Base-by-base conservation (phyloP, 2,113 vertebrate species). In the Mesoclemmys tuberculata region DNA sequence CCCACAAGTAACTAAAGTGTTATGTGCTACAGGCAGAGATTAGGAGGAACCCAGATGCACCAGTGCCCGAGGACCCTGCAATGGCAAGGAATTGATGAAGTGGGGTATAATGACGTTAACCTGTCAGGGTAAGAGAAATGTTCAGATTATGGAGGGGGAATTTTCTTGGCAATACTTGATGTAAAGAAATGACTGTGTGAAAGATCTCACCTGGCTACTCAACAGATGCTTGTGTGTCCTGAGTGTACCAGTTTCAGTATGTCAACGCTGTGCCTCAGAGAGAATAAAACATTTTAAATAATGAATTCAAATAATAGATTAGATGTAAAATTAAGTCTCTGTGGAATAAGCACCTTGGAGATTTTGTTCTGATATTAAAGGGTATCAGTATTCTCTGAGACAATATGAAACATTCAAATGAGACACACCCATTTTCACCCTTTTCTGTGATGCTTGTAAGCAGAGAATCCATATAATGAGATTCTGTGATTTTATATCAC, bases 391-490 rank as follows among this genome's bases (percentile, higher is more conserved):
- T 89, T 90, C 78, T 71, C 2, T 16, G 91, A 91, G 35, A 90
- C 8, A 58, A 11, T 4, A 80, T 89, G 91, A 56, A 92, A 80
- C 29, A 68, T 13, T 16, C n/a, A 22, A 78, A 90, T 8, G 16
- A 84, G 18, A 89, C 82, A 90, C 85, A 83, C 26, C 3, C 4
- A 80, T 74, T 93, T 89, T 82, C 22, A 29, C n/a, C 3, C 41
- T 19, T 87, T 94, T 81, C 82, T 27, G 18, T 77, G 52, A 51
- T 75, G 71, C 86, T 27, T 77, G 18, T 88, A 94, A 64, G n/a
- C 22, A 94, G 21, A 77, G 8, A 82, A 18, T 26, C 11, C 29
- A 84, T 44, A 87, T 48, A 82, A 68, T 38, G 29, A 6, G 14
- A 79, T 85, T 46, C 38, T 26, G 1, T 19, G 74, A 13, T 52